Evolutionary conservation across 2,888 invertebrate genomes (phyloP).

Genomic region (Eupithecia inturbata): DNA sequence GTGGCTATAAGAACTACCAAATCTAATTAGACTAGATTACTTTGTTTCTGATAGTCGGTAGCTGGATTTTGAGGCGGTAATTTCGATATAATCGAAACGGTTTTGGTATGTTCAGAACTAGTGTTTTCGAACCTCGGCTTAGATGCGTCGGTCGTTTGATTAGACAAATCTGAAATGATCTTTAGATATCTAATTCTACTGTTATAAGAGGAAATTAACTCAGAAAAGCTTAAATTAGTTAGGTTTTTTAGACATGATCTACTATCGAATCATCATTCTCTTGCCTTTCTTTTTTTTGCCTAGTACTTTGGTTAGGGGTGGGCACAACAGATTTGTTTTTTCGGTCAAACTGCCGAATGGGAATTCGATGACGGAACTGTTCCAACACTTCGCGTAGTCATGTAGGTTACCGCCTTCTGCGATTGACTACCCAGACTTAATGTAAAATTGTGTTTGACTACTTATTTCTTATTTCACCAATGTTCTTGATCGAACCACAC

Average conservation of each 20-base stretch:
- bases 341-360: background rate
- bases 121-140: background rate
- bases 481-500: conserved; percentile 18
- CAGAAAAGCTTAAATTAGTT: background rate
- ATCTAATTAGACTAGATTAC: background rate
- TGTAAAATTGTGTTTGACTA: background rate
- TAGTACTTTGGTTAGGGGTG: too few relatives aligned
- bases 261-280: too few relatives aligned
- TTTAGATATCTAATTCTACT: background rate
- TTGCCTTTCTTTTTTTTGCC: too few relatives aligned
- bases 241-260: too few relatives aligned
- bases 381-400: background rate
- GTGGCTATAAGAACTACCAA: background rate
- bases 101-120: background rate
- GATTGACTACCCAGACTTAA: background rate
- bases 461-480: background rate
- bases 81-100: background rate
- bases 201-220: background rate
- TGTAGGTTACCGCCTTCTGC: background rate
- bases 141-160: background rate
- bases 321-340: background rate
- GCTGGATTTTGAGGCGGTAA: background rate
- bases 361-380: background rate
- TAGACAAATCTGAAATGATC: background rate
- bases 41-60: background rate